Evolutionary conservation across 2,113 vertebrate genomes (phyloP), one percentile per base, ranked within the genome.

Genomic region (Gymnogyps californianus): DNA sequence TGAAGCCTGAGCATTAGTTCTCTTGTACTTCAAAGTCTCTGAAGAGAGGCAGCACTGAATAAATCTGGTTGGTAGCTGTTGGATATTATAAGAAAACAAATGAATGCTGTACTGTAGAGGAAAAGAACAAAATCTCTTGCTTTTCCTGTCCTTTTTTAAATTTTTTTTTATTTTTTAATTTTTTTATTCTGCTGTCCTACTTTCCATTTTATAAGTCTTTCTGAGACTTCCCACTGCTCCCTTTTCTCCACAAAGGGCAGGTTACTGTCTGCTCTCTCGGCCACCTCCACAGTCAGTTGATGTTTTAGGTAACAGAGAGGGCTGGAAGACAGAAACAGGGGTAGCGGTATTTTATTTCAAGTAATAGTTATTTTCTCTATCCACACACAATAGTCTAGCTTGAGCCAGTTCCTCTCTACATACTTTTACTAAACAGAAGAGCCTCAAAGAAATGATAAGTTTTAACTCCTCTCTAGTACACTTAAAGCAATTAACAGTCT

Each of bases 191-290:
- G 25, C 81, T 87, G 65, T 69, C 79, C 54, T 65, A 61, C 90
- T 93, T 87, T 95, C 93, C 51, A 71, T 95, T 93, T 91, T 88
- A 9, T 81, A 93, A 79, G 29, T 78, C 65, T 80, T 66, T 88
- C 51, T 75, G 52, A 58, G 89, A 49, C 86, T 96, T 87, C 62
- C 89, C 14, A 58, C 65, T 6, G 16, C 21, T 94, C 29, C 42
- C 31, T 55, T 93, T 95, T 94, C 58, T 92, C 81, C 51, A 57
- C 20, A 93, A 90, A 83, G 76, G 58, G 24, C 61, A 69, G 32
- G 16, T 58, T 24, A 46, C 44, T 49, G 59, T 77, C 58, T 95
- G 67, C 40, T 59, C 70, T 74, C 25, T 62, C 57, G 65, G 61
- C 40, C 16, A 40, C 54, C 75, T 84, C 46, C 18, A 17, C 52